Evolutionary conservation across 2,113 vertebrate species (phyloP).

Genomic region (Ceyx melanurus): DNA sequence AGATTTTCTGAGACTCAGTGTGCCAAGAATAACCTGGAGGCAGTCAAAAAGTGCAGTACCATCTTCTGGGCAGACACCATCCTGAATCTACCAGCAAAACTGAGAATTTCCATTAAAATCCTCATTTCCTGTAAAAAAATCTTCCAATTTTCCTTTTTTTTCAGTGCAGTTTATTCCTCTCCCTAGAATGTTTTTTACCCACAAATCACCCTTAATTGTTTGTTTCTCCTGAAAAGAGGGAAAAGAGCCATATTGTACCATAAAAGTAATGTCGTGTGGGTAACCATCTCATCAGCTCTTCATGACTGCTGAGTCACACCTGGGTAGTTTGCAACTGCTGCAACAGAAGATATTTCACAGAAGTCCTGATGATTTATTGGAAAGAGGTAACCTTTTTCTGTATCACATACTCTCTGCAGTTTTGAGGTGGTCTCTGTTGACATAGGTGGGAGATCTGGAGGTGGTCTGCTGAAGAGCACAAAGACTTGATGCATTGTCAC

Average conservation of each 20-base stretch:
- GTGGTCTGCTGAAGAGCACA: background rate
- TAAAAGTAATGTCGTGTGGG: conserved; percentile 46
- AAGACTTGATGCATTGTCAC: background rate
- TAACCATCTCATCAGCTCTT: conserved; percentile 46
- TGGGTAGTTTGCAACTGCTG: conserved; percentile 16
- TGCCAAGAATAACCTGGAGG: background rate
- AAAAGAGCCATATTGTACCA: conserved; percentile 32
- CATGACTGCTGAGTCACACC: conserved; percentile 23
- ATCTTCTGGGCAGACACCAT: background rate
- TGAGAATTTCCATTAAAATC: background rate
- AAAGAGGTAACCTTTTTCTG: background rate
- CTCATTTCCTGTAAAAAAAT: background rate
- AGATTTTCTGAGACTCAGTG: background rate
- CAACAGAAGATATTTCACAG: background rate
- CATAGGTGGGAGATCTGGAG: background rate
- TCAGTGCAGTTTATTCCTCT: background rate
- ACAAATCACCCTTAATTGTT: conserved; percentile 54
- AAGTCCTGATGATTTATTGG: background rate
- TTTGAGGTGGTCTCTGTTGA: background rate
- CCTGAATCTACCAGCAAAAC: background rate
- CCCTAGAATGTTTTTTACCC: background rate
- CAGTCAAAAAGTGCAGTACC: background rate
- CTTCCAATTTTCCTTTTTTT: background rate
- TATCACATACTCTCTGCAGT: background rate
- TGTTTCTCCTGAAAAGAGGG: conserved; percentile 28